Percentiles rank a stretch among this genome's conserved stretches.
phyloP scores from a whole-genome alignment of 2,797 vertebrate genomes.

The Oreochromis mossambicus region DNA sequence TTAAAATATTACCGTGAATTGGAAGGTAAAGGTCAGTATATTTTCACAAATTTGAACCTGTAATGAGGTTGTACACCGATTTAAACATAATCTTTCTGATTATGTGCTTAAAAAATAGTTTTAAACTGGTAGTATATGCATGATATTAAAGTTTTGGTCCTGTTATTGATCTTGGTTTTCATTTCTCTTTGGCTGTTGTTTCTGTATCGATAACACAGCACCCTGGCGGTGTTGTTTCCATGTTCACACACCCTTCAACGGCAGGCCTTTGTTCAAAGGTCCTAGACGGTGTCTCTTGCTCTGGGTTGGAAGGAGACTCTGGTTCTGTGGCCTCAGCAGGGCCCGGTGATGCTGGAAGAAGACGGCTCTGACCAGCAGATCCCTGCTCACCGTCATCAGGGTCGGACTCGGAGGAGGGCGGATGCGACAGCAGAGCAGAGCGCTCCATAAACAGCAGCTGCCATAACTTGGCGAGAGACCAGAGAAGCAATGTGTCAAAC shows the following conservation, averaged over 20 bases:
- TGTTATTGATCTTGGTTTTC: not conserved
- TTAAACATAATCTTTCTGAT: not conserved
- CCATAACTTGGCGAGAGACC: conserved; percentile 79
- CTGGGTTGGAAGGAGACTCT: conserved; percentile 61
- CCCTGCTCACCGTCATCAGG: conserved; percentile 67
- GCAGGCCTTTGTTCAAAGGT: conserved; percentile 77
- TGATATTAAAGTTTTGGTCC: not conserved
- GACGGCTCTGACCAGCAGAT: conserved; percentile 32
- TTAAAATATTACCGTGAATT: not conserved
- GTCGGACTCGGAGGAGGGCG: conserved; percentile 50
- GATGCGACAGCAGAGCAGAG: conserved; percentile 72
- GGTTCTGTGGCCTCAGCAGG: conserved; percentile 69
- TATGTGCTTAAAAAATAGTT: not conserved
- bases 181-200: not conserved
- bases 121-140: not conserved
- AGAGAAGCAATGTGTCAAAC: conserved; percentile 18
- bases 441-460: conserved; percentile 81
- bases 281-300: conserved; percentile 68
- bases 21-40: not conserved
- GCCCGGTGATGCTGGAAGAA: not conserved
- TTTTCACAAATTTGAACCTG: not conserved
- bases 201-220: not conserved
- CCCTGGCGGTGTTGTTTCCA: not conserved
- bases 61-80: not conserved
- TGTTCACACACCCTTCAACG: conserved; percentile 81